Base-by-base conservation (phyloP, 2,113 vertebrate species). In the Lepisosteus oculatus region DNA sequence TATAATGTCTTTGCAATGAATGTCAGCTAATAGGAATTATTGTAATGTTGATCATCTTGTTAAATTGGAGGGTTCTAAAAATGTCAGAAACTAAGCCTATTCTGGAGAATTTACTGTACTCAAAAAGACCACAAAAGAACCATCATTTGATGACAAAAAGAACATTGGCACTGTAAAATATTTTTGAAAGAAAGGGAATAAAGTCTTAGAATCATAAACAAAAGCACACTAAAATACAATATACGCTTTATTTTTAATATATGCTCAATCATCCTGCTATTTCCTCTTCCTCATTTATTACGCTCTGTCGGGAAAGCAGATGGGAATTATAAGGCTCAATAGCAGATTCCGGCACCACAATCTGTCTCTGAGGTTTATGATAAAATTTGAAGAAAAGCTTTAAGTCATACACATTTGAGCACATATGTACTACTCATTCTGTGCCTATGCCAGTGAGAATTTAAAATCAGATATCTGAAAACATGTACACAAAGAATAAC, bases 131-230 rank as follows among this genome's bases (percentile, higher is more conserved):
- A 51, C 5, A 51, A 51, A 51, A 51, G 47, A 9, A 51, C 47
- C 29, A 29, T 29, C 29, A 29, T 29, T 29, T 29, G 29, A 29
- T 29, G 29, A 29, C 29, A 29, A 29, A 29, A 29, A 29, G 29
- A 29, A 29, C 2, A 2, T 29, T 29, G 29, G 29, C 29, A 29
- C 29, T 2, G 29, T 29, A 29, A 29, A 29, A 29, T 29, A 29
- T 29, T 29, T 29, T 29, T 29, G 29, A 29, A 29, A 29, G 29
- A 29, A 29, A 29, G 29, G 29, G 29, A 29, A 29, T 29, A 29
- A 29, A 29, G 29, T 29, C 92, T 92, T 93, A 90, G 89, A 93
- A 89, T 87, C 88, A 88, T 91, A 85, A 90, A 95, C 90, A 95
- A 94, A 94, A 95, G 74, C 77, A 4, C 11, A 59, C n/a, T 8